phyloP scores from a whole-genome alignment of 2,113 vertebrate species.

The Proterorhinus semilunaris region DNA sequence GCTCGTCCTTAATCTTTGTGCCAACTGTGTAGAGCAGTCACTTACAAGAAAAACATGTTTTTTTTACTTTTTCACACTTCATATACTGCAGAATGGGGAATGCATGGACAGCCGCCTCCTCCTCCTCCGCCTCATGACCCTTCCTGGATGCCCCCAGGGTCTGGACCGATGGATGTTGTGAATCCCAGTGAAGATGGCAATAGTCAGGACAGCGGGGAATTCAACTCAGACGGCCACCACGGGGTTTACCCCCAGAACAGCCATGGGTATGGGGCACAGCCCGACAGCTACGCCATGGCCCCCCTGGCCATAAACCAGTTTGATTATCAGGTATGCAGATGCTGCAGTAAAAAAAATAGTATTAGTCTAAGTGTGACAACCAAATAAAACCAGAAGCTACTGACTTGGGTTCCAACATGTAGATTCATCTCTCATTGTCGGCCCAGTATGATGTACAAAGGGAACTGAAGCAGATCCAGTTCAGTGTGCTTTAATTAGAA shows the following conservation, averaged over 20 bases:
- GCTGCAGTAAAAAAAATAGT: conserved; percentile 61
- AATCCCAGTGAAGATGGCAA: conserved; percentile 97
- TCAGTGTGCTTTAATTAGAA: conserved; percentile 38
- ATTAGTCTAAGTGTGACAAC: conserved; percentile 65
- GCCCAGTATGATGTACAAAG: conserved; percentile 58
- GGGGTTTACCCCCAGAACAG: conserved; percentile 95
- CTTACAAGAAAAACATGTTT: no score
- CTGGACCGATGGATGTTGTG: conserved; percentile 94
- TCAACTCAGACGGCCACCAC: conserved; percentile 90
- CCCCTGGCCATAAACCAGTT: conserved; percentile 95
- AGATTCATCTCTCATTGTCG: conserved; percentile 57
- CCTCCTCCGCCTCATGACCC: conserved; percentile 87
- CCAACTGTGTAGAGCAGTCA: no score
- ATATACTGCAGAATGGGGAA: conserved; percentile 87
- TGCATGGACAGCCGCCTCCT: conserved; percentile 91
- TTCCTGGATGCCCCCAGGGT: conserved; percentile 91
- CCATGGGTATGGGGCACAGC: conserved; percentile 96
- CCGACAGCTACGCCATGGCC: conserved; percentile 95
- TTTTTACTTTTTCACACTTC: neutral
- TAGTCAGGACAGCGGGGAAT: conserved; percentile 98
- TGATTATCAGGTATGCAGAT: conserved; percentile 97
- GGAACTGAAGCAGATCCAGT: conserved; percentile 60
- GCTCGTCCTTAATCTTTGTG: no score
- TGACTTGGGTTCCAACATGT: conserved; percentile 55
- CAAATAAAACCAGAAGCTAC: conserved; percentile 60